These are phyloP conservation scores for Temnopleurus reevesii DNA, from an alignment of 53 echinoderm and acorn worm species.

Conservation along the genomic window DNA sequence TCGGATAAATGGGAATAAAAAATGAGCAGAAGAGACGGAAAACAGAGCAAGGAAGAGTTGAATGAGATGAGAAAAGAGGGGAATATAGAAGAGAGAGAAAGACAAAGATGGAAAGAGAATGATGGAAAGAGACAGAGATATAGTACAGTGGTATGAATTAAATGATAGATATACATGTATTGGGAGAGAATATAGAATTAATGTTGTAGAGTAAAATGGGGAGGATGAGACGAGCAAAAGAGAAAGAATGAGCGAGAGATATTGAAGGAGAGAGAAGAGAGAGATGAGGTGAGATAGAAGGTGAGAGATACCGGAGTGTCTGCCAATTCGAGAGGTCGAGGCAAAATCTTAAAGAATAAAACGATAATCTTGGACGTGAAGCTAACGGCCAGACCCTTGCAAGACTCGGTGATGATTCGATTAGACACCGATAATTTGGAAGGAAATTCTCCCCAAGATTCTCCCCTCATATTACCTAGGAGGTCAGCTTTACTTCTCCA, in stretches of 20 bases:
- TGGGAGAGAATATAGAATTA: too few relatives aligned
- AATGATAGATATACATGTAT: too few relatives aligned
- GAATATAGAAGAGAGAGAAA: neutral
- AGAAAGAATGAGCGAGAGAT: neutral
- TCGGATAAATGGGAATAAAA: neutral
- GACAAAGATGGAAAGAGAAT: neutral
- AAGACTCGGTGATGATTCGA: neutral
- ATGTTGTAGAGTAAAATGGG: too few relatives aligned
- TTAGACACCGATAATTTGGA: slow-evolving; percentile 20
- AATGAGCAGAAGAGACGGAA: neutral
- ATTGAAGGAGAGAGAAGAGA: neutral
- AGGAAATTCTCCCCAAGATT: slow-evolving; percentile 21
- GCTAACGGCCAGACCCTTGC: neutral
- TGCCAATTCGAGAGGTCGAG: neutral
- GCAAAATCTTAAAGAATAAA: neutral
- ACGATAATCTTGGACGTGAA: neutral
- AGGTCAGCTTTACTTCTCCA: neutral
- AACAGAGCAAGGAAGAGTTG: neutral
- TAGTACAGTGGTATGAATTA: too few relatives aligned
- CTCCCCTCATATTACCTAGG: neutral
- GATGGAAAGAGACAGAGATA: too few relatives aligned
- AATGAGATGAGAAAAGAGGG: neutral
- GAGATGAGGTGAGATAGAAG: neutral
- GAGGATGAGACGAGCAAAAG: neutral
- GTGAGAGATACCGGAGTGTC: neutral